A percentile compares a stretch with the other conserved stretches of the same genome.
These are phyloP conservation scores for Pammene aurita DNA, from an alignment of 2,888 invertebrate species.

Conservation along the genomic window DNA sequence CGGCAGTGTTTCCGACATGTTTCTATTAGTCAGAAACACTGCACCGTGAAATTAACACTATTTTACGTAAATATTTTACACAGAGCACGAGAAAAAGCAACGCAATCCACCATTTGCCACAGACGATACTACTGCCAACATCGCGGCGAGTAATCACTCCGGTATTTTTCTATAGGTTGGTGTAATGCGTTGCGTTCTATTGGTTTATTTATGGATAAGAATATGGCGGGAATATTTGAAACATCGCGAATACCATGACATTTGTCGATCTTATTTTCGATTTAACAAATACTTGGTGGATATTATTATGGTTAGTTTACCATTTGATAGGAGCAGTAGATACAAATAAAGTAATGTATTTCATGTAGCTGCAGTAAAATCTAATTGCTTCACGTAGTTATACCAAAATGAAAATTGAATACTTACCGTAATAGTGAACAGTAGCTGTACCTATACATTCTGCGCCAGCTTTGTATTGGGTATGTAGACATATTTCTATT, in stretches of 20 bases:
- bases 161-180: conserved; percentile 69
- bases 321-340: neutral
- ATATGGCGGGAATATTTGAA: conserved; percentile 66
- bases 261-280: conserved; percentile 31
- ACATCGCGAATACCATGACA: conserved; percentile 51
- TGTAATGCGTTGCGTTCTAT: conserved; percentile 59
- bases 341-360: neutral
- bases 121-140: conserved; percentile 81
- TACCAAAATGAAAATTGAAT: no score
- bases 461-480: no score
- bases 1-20: conserved; percentile 85
- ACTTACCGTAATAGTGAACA: no score
- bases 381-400: neutral
- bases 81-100: conserved; percentile 83
- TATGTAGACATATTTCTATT: no score
- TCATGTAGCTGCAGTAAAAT: neutral
- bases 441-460: no score
- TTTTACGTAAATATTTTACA: conserved; percentile 85
- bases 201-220: conserved; percentile 67
- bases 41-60: conserved; percentile 79
- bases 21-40: conserved; percentile 81
- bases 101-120: conserved; percentile 84
- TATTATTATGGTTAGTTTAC: neutral
- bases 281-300: neutral
- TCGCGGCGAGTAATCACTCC: conserved; percentile 71